phyloP scores from a whole-genome alignment of 1,140 invertebrate genomes.

The Drosophila ercepeae region DNA sequence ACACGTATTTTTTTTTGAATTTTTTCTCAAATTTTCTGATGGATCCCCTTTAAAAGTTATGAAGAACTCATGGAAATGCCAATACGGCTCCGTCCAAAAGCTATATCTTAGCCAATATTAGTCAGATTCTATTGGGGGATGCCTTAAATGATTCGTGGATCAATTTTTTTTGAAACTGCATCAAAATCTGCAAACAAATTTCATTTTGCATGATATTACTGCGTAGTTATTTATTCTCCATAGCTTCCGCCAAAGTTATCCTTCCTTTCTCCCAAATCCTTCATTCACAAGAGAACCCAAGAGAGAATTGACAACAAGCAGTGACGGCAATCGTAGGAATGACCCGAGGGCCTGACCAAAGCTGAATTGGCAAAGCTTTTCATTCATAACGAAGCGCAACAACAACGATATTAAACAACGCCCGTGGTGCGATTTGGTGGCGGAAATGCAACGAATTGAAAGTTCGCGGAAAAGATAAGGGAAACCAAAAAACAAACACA shows the following conservation, averaged over 20 bases:
- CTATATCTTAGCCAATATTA: too few relatives aligned
- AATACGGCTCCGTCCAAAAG: too few relatives aligned
- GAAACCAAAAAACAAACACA: not conserved
- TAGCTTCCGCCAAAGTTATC: not conserved
- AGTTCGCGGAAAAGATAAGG: conserved; percentile 23
- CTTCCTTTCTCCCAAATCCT: not conserved
- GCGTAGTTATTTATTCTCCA: too few relatives aligned
- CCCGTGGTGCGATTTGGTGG: not conserved
- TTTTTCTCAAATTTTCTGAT: too few relatives aligned
- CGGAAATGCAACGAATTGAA: conserved; percentile 30
- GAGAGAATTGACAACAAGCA: conserved; percentile 2
- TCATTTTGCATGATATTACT: too few relatives aligned
- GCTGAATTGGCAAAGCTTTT: conserved; percentile 74
- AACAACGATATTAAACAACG: conserved; percentile 29
- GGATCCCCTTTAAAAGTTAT: too few relatives aligned
- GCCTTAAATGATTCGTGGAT: too few relatives aligned
- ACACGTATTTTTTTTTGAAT: too few relatives aligned
- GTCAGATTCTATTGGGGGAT: too few relatives aligned
- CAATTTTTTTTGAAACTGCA: too few relatives aligned
- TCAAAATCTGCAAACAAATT: too few relatives aligned
- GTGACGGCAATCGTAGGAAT: conserved; percentile 27
- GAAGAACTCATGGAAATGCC: too few relatives aligned
- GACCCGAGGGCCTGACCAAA: conserved; percentile 42
- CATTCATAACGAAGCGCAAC: conserved; percentile 76
- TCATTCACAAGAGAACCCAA: conserved; percentile 4